Percentiles rank a stretch among this genome's conserved stretches.
Evolutionary conservation across 2,113 vertebrate genomes (phyloP).

Genomic region (Ranitomeya imitator): DNA sequence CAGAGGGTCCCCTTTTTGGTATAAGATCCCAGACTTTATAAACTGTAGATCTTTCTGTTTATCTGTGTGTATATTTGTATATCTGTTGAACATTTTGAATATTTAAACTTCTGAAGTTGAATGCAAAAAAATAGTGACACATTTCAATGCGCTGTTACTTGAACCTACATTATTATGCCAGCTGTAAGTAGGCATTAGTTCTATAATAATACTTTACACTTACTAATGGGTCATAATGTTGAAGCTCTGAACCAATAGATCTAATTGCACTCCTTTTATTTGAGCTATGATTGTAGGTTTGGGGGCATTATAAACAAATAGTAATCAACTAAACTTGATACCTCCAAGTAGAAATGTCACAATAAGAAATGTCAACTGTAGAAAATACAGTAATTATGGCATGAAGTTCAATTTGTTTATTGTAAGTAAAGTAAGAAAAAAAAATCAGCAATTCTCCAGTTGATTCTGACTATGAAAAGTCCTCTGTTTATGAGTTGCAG

Average conservation of each 20-base stretch:
- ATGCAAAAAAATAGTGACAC: conserved; percentile 65
- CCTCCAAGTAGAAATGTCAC: conserved; percentile 78
- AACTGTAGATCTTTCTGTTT: not conserved
- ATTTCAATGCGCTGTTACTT: conserved; percentile 75
- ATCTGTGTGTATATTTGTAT: too few relatives aligned
- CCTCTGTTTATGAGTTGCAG: conserved; percentile 73
- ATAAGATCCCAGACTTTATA: too few relatives aligned
- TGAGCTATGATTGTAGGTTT: conserved; percentile 90
- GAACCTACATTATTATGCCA: conserved; percentile 77
- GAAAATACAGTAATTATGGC: conserved; percentile 79
- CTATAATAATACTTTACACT: conserved; percentile 84
- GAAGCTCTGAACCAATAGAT: conserved; percentile 87
- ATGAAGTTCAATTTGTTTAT: conserved; percentile 77
- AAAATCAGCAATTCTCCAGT: conserved; percentile 64
- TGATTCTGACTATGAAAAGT: conserved; percentile 68
- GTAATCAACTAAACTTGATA: conserved; percentile 89
- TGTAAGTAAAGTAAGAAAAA: conserved; percentile 69
- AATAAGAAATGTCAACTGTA: conserved; percentile 82
- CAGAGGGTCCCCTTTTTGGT: too few relatives aligned
- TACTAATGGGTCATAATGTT: conserved; percentile 84
- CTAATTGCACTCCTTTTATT: conserved; percentile 91
- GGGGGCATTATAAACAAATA: conserved; percentile 85
- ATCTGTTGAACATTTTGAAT: not conserved
- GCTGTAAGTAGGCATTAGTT: conserved; percentile 79
- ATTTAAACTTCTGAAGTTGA: not conserved